Base-by-base conservation (phyloP, 1,140 invertebrate genomes). In the Ooceraea biroi region DNA sequence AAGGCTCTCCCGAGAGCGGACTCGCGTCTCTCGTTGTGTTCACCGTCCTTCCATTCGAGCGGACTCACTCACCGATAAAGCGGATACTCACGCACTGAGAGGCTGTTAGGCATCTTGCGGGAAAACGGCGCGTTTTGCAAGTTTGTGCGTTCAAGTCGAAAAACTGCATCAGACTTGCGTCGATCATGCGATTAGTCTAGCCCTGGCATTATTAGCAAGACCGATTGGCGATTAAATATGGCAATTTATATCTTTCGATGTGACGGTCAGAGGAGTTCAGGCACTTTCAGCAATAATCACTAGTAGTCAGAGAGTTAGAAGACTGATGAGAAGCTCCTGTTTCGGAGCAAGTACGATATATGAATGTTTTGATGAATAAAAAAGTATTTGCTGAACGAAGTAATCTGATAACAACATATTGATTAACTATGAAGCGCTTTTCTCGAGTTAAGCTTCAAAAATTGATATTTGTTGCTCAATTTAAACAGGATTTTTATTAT, bases 101-200 rank as follows among this genome's bases (percentile, higher is more conserved):
- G 41, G 27, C 7, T 25, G 0, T 22, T 3, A 25, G 10, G 25
- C 11, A 76, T 63, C 25, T 65, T 44, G 14, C 60, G 44, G 14
- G 63, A 41, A 36, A 52, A 60, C n/a, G 3, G 41, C 30, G 36
- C 19, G 44, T 22, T 1, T 61, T 17, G 46, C 61, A 55, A 55
- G 48, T 57, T 69, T 14, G 76, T 68, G 22, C 19, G 11, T 25
- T 41, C 36, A 36, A 77, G n/a, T 68, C 22, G 44, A 14, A 22
- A 22, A 55, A 44, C 17, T 30, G 25, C 50, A 30, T 69, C 50
- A 3, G n/a, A 55, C 12, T 78, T 3, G 22, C 50, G n/a, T 80
- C 22, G 76, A 80, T 10, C 27, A 55, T 61, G 55, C n/a, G 27
- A 63, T 46, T 71, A 7, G 76, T 52, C 30, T 27, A n/a, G 55